These are phyloP conservation scores for Pterois miles DNA, from an alignment of 2,797 vertebrate species.

Conservation along the genomic window DNA sequence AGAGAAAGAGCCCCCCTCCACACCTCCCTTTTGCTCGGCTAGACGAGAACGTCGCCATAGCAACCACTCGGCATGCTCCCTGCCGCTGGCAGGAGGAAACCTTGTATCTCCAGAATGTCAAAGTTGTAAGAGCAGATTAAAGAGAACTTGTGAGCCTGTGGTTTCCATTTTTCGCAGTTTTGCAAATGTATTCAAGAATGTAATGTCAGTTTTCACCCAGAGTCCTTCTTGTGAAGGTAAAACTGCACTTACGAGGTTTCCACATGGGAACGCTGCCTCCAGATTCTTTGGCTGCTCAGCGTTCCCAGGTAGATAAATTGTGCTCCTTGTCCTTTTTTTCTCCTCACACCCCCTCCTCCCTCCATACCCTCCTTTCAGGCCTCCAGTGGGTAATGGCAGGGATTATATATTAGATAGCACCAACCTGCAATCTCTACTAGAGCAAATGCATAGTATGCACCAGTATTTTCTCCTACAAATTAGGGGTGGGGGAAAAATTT, in stretches of 20 bases:
- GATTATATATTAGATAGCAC: slow-evolving; percentile 54
- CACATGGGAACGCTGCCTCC: not conserved
- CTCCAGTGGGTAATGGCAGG: slow-evolving; percentile 35
- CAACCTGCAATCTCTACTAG: slow-evolving; percentile 28
- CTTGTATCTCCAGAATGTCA: slow-evolving; percentile 44
- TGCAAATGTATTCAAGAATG: not conserved
- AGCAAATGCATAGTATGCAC: slow-evolving; percentile 3
- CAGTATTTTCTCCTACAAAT: slow-evolving; percentile 5
- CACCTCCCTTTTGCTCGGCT: slow-evolving; percentile 37
- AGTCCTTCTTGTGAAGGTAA: not conserved
- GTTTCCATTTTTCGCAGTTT: not conserved
- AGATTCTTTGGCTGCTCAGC: slow-evolving; percentile 49
- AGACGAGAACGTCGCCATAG: slow-evolving; percentile 73
- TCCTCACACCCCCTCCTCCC: not conserved
- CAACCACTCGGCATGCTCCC: slow-evolving; percentile 69
- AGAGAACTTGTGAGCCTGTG: not conserved
- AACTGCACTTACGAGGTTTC: slow-evolving; percentile 14
- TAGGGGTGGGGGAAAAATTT: too few species aligned
- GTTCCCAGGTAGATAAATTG: slow-evolving; percentile 80
- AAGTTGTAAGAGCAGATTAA: slow-evolving; percentile 19
- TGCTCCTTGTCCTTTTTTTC: slow-evolving; percentile 21
- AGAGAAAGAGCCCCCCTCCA: not conserved
- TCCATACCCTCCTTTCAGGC: slow-evolving; percentile 24
- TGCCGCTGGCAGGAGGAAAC: slow-evolving; percentile 43
- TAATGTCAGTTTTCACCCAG: not conserved